phyloP scores from a whole-genome alignment of 2,797 vertebrate genomes.

The Australoheros facetus region DNA sequence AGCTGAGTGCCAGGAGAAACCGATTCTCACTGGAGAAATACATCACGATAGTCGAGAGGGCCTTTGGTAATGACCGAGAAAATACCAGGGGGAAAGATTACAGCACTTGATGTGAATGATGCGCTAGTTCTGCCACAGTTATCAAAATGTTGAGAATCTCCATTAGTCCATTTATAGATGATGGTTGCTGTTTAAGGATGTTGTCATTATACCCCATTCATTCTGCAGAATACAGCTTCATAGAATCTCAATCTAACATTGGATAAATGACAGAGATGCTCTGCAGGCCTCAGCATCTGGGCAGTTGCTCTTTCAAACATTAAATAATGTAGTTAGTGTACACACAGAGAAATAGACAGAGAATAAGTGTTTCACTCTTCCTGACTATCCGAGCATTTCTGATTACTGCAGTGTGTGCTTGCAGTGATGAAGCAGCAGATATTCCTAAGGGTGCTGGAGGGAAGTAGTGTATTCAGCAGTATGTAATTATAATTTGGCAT shows the following conservation, averaged over 20 bases:
- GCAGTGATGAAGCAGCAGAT: conserved; percentile 18
- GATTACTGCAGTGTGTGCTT: conserved; percentile 35
- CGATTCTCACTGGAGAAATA: conserved; percentile 33
- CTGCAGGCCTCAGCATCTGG: conserved; percentile 7
- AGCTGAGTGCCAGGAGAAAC: conserved; percentile 43
- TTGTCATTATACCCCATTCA: conserved; percentile 50
- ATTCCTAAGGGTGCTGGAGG: conserved; percentile 5
- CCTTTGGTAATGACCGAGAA: conserved; percentile 54
- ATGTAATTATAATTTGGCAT: conserved; percentile 36
- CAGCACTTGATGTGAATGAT: conserved; percentile 59
- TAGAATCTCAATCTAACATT: conserved; percentile 14
- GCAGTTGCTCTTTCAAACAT: conserved; percentile 22
- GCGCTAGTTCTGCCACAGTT: conserved; percentile 49
- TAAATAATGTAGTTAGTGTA: conserved; percentile 4
- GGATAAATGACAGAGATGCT: conserved; percentile 26
- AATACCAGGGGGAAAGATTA: conserved; percentile 49
- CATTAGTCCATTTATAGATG: conserved; percentile 45
- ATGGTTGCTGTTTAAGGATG: conserved; percentile 50
- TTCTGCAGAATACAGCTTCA: conserved; percentile 11
- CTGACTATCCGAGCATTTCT: conserved; percentile 11
- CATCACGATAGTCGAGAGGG: conserved; percentile 31
- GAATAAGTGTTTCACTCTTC: conserved; percentile 9
- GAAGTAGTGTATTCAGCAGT: conserved; percentile 31
- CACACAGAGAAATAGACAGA: background rate
- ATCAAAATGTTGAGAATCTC: conserved; percentile 60